Base-by-base conservation (phyloP, 2,888 invertebrate species). In the Perithous albicinctus region DNA sequence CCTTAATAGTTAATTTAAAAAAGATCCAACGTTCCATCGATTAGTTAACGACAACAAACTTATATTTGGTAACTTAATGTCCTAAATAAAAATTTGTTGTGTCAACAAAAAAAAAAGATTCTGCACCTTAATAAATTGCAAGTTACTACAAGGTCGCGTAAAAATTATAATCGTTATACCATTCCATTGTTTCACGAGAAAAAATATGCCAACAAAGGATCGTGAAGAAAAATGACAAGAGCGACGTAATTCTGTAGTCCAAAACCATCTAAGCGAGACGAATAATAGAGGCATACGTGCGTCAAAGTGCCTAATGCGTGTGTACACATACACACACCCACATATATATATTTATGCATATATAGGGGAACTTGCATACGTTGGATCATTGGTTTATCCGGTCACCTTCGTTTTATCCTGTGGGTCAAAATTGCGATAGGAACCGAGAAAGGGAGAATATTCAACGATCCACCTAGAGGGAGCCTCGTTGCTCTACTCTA, bases 331-430 rank as follows among this genome's bases (percentile, higher is more conserved):
- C 20, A 48, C 20, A 20, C 20, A 18, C 61, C 10, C 35, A 54
- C 43, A 15, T 61, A 43, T 23, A 63, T 41, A 41, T 41, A 10
- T n/a, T 18, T 48, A 48, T 29, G 29, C 18, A 29, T 46, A 29
- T 23, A 54, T 35, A 46, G 70, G 59, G 74, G 63, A 67, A 26
- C 43, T 76, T 61, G 15, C 48, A 26, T 18, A 66, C n/a, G 26
- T 35, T 51, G 70, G 67, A 79, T 83, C 73, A 80, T 80, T 83
- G 72, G 67, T 66, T 74, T 77, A 77, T 83, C 82, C 82, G 82
- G 82, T 77, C 80, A 83, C 80, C 79, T 80, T 83, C 82, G 79
- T 46, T 56, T 51, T 67, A 63, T 69, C 63, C 41, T 32, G 48
- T 23, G 23, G 48, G 48, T 46, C 41, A 20, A 18, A 41, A 43